Evolutionary conservation across 2,113 vertebrate species (phyloP).

Genomic region (Neogobius melanostomus): DNA sequence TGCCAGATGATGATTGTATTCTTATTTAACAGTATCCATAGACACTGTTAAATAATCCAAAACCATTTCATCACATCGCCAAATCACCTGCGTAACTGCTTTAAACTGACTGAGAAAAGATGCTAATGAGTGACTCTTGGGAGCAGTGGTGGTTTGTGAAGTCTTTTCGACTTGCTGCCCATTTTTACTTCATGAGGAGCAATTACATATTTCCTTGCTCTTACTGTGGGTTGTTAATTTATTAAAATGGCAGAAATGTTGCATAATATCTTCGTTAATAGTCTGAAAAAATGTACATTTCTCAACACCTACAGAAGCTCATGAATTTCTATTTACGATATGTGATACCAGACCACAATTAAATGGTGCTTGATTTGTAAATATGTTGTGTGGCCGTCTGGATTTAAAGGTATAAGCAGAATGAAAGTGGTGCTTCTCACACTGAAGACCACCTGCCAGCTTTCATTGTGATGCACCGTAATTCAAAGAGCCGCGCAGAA

Average conservation of each 20-base stretch:
- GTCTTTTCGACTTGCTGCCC: neutral
- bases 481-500: conserved; percentile 16
- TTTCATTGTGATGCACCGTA: conserved; percentile 16
- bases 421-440: conserved; percentile 25
- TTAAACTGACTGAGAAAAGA: conserved; percentile 8
- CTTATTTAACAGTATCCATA: no score
- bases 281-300: neutral
- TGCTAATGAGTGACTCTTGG: conserved; percentile 21
- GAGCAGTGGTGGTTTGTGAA: conserved; percentile 16
- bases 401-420: conserved; percentile 7
- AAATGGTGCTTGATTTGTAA: neutral
- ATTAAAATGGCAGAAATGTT: neutral
- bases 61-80: neutral
- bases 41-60: no score
- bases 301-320: neutral
- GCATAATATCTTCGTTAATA: neutral
- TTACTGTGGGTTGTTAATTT: neutral
- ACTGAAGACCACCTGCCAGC: conserved; percentile 30
- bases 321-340: neutral
- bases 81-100: neutral
- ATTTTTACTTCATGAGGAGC: neutral
- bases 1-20: no score
- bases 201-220: conserved; percentile 6
- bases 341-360: neutral
- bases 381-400: neutral